Base-by-base conservation (phyloP, 1,140 invertebrate species). In the Sinella curviseta region DNA sequence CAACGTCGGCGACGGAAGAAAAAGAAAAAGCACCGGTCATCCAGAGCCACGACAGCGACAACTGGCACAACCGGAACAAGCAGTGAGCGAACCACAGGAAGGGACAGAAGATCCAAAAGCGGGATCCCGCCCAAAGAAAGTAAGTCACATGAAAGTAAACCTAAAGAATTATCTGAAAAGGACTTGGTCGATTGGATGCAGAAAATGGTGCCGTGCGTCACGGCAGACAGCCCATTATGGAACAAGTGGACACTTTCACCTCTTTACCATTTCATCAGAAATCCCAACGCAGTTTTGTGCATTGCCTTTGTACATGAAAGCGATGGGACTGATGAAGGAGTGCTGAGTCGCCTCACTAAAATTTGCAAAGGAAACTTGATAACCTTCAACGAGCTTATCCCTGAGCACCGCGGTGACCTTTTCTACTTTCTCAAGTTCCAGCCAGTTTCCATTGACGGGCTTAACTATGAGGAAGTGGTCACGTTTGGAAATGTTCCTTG, bases 371-470 rank as follows among this genome's bases (percentile, higher is more conserved):
- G 8, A 70, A 3, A 1, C 12, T 54, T 82, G 0, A 48, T 82
- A 24, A 77, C 78, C 8, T 35, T 80, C 35, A 82, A 82, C 76
- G 79, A 81, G 16, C 55, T 82, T 8, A 77, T 80, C 2, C 55
- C 79, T 12, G 80, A 82, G 31, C 55, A 78, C 33, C 76, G 60
- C 3, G 57, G 65, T 8, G 78, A 80, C 55, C 30, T 80, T 16
- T 80, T 79, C 33, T 82, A 76, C 54, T 82, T 82, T 57, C 67
- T 82, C 0, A 82, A 82, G 77, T 35, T 75, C 16, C 70, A 74
- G 30, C 48, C 73, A 14, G 70, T 34, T 2, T 8, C 8, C 4
- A 0, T 82, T 12, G 48, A 30, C 26, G 36, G 36, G 24, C 39
- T 74, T 3, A 82, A 82, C 36, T 82, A 78, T 70, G 75, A 77